Base-by-base conservation (phyloP, 2,797 vertebrate species). In the Neostethus bicornis region DNA sequence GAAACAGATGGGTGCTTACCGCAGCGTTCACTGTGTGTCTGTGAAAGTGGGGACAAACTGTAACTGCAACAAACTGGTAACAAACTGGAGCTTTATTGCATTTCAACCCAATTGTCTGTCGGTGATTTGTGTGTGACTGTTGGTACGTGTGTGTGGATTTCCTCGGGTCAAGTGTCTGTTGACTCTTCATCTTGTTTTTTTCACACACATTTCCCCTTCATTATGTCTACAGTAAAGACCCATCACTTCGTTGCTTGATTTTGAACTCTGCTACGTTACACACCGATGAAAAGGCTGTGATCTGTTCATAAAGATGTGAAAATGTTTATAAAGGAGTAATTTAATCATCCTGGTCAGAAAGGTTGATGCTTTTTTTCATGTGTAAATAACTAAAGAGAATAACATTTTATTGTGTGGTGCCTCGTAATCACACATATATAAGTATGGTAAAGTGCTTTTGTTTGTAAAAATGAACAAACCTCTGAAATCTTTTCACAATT, bases 301-400 rank as follows among this genome's bases (percentile, higher is more conserved):
- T 35, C 39, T 42, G 54, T 26, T 48, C 43, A 62, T 37, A 51
- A 48, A 52, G 38, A 72, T 31, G 41, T 28, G 25, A 47, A 59
- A 44, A 34, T 20, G 74, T 62, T 45, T 55, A 55, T 21, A 50
- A 41, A 35, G 42, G 57, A 46, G 44, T 32, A 68, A 44, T 81
- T 63, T 29, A 48, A 58, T 60, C 59, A 44, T 67, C 54, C 32
- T 42, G 73, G 61, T 81, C 70, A 51, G 17, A 70, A 60, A 77
- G 77, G 43, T 57, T 70, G 17, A 59, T 71, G 78, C 58, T 80
- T 73, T 50, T n/a, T 61, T 66, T 31, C n/a, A 39, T 46, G 42
- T 90, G 86, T 88, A 86, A 74, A 87, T 87, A 85, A 56, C 24
- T 69, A 38, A 76, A 52, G 47, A 74, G 13, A 41, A 42, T 80